These are phyloP conservation scores for Limonius californicus DNA, from an alignment of 1,140 invertebrate species.

Conservation along the genomic window DNA sequence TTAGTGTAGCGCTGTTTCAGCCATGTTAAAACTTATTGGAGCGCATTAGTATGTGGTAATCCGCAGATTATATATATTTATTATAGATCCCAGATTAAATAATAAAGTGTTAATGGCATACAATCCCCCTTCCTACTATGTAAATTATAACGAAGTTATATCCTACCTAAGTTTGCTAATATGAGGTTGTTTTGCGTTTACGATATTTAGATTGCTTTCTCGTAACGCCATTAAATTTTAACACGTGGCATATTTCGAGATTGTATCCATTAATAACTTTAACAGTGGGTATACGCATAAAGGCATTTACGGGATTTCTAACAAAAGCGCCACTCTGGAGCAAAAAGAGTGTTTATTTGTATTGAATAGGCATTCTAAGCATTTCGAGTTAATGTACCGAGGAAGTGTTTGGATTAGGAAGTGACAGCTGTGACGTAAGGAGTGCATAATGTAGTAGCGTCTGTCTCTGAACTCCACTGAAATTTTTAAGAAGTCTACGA, in stretches of 20 bases:
- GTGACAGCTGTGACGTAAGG: neutral
- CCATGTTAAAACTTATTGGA: too few species aligned
- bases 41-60: neutral
- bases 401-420: neutral
- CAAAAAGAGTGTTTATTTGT: neutral
- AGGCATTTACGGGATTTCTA: neutral
- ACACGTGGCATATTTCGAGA: neutral
- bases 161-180: neutral
- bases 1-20: too few species aligned
- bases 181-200: neutral
- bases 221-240: neutral
- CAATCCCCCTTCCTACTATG: neutral
- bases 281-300: neutral
- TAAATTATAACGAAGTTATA: conserved; percentile 2
- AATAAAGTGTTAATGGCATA: neutral
- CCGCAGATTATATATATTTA: too few species aligned
- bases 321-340: neutral
- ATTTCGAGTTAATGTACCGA: neutral
- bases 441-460: neutral
- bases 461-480: neutral
- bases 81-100: neutral
- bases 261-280: neutral
- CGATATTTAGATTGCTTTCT: neutral
- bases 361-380: neutral
- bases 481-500: neutral